A percentile compares a stretch with the other conserved stretches of the same genome.
Evolutionary conservation across 2,888 invertebrate species (phyloP).

Genomic region (Platycnemis pennipes): DNA sequence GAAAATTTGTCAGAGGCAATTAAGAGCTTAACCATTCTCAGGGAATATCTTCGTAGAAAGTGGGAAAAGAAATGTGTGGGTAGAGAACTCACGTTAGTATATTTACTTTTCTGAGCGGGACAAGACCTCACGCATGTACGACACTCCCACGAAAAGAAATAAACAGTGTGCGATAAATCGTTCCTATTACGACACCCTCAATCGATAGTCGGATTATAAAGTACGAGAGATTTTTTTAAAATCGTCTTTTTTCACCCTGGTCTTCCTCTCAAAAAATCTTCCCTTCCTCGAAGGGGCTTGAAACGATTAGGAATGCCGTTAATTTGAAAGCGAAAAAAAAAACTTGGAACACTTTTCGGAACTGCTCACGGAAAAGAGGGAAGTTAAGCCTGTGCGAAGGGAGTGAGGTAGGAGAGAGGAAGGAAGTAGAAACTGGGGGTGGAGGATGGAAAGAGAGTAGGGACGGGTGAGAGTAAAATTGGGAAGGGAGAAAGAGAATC

Average conservation of each 20-base stretch:
- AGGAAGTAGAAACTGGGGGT: not conserved
- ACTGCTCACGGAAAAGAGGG: not conserved
- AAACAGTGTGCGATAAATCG: not conserved
- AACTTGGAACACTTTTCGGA: constrained; percentile 4
- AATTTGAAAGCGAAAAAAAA: constrained; percentile 56
- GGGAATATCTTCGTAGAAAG: not conserved
- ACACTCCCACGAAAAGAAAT: not conserved
- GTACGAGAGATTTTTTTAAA: not conserved
- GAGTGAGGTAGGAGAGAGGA: too few relatives aligned
- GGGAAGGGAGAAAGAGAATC: not conserved
- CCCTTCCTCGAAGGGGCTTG: not conserved
- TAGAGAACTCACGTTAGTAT: not conserved
- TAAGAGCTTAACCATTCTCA: not conserved
- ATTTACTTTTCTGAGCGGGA: not conserved
- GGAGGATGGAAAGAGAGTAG: not conserved
- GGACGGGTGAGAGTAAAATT: not conserved
- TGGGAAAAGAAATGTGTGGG: not conserved
- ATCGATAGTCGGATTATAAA: not conserved
- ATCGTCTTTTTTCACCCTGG: not conserved
- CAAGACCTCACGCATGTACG: not conserved
- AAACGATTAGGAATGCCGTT: constrained; percentile 15
- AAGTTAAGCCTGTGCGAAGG: not conserved
- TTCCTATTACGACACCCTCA: not conserved
- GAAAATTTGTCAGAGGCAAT: not conserved
- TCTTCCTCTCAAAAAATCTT: not conserved